Conservation (phyloP, 2,888 invertebrate species). For the Gisinianus flammeolus region DNA sequence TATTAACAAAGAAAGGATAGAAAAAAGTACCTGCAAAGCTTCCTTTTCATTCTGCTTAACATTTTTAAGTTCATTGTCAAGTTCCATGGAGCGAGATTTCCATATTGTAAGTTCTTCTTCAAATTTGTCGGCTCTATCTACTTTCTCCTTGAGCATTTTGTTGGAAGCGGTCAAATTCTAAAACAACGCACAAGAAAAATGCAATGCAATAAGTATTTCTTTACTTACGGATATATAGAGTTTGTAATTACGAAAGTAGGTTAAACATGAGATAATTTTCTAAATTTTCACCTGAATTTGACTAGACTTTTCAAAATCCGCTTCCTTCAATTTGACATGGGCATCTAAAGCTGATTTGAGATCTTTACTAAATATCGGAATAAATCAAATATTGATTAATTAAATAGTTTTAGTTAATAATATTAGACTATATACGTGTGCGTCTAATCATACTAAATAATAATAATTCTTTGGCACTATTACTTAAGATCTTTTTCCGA, state of each 20-base stretch:
- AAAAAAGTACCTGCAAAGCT: conserved; percentile 44
- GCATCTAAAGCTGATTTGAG: conserved; percentile 52
- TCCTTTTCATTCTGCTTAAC: conserved; percentile 49
- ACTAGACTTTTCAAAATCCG: conserved; percentile 44
- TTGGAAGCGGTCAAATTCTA: conserved; percentile 50
- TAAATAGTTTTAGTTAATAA: no score
- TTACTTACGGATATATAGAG: no score
- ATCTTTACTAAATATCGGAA: no score
- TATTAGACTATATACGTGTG: no score
- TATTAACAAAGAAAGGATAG: no score
- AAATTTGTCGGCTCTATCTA: conserved; percentile 51
- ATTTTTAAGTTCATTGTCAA: conserved; percentile 56
- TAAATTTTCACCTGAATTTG: conserved; percentile 50
- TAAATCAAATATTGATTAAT: no score
- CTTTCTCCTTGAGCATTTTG: conserved; percentile 50
- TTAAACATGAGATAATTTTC: no score
- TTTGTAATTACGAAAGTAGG: background rate
- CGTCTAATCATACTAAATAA: no score
- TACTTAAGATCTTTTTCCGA: conserved; percentile 48
- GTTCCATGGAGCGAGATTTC: conserved; percentile 41
- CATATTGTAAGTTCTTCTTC: conserved; percentile 45
- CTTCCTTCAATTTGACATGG: conserved; percentile 49
- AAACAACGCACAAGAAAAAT: conserved; percentile 1
- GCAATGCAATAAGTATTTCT: no score
- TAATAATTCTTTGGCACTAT: no score